phyloP scores from a whole-genome alignment of 2,113 vertebrate species.

The Hiodon alosoides region DNA sequence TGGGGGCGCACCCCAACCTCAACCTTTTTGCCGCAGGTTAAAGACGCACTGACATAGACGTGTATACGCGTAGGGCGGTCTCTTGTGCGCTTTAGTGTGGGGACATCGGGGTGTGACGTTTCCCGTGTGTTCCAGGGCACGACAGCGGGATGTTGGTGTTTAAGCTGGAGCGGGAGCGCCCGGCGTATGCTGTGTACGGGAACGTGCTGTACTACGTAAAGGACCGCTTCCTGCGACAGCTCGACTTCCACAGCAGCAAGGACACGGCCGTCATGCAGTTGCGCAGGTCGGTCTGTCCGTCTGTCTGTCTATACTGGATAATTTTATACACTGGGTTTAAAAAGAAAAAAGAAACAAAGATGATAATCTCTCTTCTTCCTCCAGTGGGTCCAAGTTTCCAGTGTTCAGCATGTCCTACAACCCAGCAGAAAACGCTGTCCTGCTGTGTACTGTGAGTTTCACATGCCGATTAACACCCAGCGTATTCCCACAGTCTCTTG shows the following conservation, averaged over 20 bases:
- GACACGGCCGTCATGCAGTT: slow-evolving; percentile 95
- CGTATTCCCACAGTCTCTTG: not conserved
- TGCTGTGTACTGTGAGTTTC: slow-evolving; percentile 83
- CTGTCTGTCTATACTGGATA: too few relatives aligned
- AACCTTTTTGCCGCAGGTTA: slow-evolving; percentile 94
- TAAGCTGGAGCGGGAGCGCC: slow-evolving; percentile 89
- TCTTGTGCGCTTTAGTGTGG: too few relatives aligned
- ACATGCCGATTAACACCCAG: too few relatives aligned
- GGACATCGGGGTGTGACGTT: too few relatives aligned
- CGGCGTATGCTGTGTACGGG: slow-evolving; percentile 86
- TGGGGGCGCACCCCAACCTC: slow-evolving; percentile 93
- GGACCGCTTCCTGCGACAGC: slow-evolving; percentile 86
- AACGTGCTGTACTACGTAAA: slow-evolving; percentile 90
- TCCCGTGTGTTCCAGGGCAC: slow-evolving; percentile 63
- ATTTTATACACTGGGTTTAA: too few relatives aligned
- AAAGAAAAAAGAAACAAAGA: not conserved
- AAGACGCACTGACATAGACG: too few relatives aligned
- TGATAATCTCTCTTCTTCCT: not conserved
- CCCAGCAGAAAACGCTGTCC: slow-evolving; percentile 88
- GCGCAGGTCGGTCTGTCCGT: slow-evolving; percentile 63
- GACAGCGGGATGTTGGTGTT: slow-evolving; percentile 97
- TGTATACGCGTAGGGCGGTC: too few relatives aligned
- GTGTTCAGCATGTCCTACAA: slow-evolving; percentile 98
- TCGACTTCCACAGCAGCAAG: slow-evolving; percentile 94
- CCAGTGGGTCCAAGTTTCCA: slow-evolving; percentile 90